Percentiles rank a stretch among this genome's conserved stretches.
Evolutionary conservation across 2,113 vertebrate species (phyloP).

Genomic region (Marmota flaviventris): DNA sequence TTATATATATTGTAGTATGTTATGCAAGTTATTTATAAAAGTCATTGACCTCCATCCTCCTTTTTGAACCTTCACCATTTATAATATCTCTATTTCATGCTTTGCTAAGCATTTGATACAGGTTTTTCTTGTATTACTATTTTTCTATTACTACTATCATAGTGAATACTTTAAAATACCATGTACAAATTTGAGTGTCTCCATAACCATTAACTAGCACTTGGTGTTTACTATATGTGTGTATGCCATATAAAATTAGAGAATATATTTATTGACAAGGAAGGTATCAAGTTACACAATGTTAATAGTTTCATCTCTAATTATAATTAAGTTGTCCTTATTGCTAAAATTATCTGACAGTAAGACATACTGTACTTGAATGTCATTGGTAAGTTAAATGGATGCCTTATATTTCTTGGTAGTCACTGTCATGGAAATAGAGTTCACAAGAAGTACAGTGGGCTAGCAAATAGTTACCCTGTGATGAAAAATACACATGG

Average conservation of each 20-base stretch:
- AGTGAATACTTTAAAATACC: not conserved
- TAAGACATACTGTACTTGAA: not conserved
- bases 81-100: not conserved
- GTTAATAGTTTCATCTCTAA: not conserved
- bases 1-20: not conserved
- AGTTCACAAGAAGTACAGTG: not conserved
- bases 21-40: not conserved
- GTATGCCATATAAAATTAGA: not conserved
- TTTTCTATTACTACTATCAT: not conserved
- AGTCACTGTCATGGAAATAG: not conserved
- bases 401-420: not conserved
- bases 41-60: not conserved
- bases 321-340: not conserved
- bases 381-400: not conserved
- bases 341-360: not conserved
- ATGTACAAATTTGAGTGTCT: not conserved
- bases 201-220: not conserved
- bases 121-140: not conserved
- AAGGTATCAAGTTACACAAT: not conserved
- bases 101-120: conserved; percentile 1
- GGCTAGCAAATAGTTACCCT: not conserved
- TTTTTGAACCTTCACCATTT: not conserved
- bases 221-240: not conserved
- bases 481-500: not conserved
- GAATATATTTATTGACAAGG: not conserved